Evolutionary conservation across 2,888 invertebrate species (phyloP).

Genomic region (Cerastis leucographa): DNA sequence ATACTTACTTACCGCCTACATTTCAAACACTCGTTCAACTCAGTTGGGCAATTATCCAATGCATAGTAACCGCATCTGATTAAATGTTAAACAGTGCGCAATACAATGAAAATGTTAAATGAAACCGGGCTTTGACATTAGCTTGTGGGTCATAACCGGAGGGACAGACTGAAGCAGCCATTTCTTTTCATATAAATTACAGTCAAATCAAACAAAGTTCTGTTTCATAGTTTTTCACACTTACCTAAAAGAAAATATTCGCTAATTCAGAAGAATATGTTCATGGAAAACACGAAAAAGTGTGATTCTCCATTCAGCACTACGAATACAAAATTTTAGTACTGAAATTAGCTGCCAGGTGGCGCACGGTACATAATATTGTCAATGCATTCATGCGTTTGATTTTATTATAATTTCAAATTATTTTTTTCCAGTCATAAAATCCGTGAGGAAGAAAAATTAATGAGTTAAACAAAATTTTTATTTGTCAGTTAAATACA

Average conservation of each 20-base stretch:
- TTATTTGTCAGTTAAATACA: background rate
- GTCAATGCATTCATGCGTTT: slow-evolving; percentile 74
- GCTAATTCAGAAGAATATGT: slow-evolving; percentile 85
- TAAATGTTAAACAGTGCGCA: slow-evolving; percentile 74
- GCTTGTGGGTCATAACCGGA: slow-evolving; percentile 87
- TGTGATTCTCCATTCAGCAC: slow-evolving; percentile 89
- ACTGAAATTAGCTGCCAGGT: slow-evolving; percentile 80
- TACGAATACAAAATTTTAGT: slow-evolving; percentile 90
- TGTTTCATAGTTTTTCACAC: slow-evolving; percentile 71
- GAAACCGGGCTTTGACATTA: slow-evolving; percentile 89
- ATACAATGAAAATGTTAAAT: slow-evolving; percentile 78
- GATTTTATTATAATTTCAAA: slow-evolving; percentile 7
- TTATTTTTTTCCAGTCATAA: background rate
- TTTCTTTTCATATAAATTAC: slow-evolving; percentile 66
- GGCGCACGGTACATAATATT: slow-evolving; percentile 72
- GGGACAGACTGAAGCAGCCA: slow-evolving; percentile 78
- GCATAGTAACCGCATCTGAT: slow-evolving; percentile 56
- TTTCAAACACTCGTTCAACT: slow-evolving; percentile 44
- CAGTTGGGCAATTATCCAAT: slow-evolving; percentile 51
- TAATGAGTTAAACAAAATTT: background rate
- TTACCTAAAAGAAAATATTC: slow-evolving; percentile 87
- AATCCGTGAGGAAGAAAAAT: background rate
- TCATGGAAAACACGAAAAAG: slow-evolving; percentile 90
- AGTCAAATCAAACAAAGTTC: slow-evolving; percentile 50
- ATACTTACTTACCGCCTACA: slow-evolving; percentile 65